Evolutionary conservation across 2,797 vertebrate genomes (phyloP), one percentile per base, ranked within the genome.

Genomic region (Centropyge bicolor): DNA sequence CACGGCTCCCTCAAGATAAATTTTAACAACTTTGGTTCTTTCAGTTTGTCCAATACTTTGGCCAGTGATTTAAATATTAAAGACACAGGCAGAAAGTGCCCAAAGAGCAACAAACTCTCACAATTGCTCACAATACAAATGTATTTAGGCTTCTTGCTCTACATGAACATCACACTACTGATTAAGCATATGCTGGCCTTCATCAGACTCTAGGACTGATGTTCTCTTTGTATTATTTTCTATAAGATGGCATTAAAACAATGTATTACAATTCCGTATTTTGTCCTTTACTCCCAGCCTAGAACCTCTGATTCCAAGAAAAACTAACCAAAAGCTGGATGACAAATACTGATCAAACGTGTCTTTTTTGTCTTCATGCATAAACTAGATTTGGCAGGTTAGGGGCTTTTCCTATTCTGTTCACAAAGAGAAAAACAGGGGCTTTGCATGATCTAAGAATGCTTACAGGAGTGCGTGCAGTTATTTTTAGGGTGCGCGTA

Each of bases 401-500:
- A 0, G 52, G 65, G 81, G 35, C 31, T 82, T 83, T 80, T 82
- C 81, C 64, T 79, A 4, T 62, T 83, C 49, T 24, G 35, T 51
- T 78, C 48, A 38, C 12, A 76, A 1, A 78, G 10, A 62, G 11
- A 61, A 36, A 70, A 76, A 41, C 45, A 52, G 16, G 20, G 49
- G 24, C 43, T 64, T 73, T 77, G 67, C 51, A 59, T 68, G 74
- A 89, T 87, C 83, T 79, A 41, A 83, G 80, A 70, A 56, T 16
- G 43, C 56, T 65, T 20, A 31, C 27, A 55, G 64, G 48, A 70
- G 41, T 62, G 73, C 5, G 24, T 80, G 72, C 56, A 65, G 80
- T 81, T 92, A 91, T 90, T 89, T 85, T 89, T 85, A 72, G 86
- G 83, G 84, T 79, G 85, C 52, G 64, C 27, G 31, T 35, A 57